Evolutionary conservation across 2,113 vertebrate genomes (phyloP).

Genomic region (Dinomys branickii): DNA sequence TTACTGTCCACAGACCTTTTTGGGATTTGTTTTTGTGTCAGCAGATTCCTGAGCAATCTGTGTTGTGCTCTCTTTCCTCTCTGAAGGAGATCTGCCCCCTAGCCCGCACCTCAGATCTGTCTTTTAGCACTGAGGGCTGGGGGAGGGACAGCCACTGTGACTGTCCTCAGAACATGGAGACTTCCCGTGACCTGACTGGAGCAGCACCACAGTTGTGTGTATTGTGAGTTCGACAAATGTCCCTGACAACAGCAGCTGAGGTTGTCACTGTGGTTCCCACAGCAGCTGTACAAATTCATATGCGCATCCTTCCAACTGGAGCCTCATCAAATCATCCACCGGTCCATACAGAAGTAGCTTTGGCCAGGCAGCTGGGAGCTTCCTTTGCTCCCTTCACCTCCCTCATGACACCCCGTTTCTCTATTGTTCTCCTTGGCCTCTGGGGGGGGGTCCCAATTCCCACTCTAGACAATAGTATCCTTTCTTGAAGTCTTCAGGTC

Average conservation of each 20-base stretch:
- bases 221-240: not conserved
- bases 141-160: not conserved
- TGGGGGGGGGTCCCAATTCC: not conserved
- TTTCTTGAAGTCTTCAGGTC: not conserved
- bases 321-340: not conserved
- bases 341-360: not conserved
- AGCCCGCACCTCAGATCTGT: not conserved
- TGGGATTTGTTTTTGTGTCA: slow-evolving; percentile 11
- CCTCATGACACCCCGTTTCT: not conserved
- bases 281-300: not conserved
- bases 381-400: not conserved
- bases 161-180: slow-evolving; percentile 26
- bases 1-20: not conserved
- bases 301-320: not conserved
- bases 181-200: not conserved
- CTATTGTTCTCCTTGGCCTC: not conserved
- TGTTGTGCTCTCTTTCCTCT: not conserved
- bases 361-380: not conserved
- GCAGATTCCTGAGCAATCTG: not conserved
- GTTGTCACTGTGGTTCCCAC: not conserved
- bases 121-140: not conserved
- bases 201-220: not conserved
- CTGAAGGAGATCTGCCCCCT: not conserved
- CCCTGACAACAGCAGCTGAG: slow-evolving; percentile 1
- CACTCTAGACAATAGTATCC: not conserved